Base-by-base conservation (phyloP, 1,140 invertebrate species). In the Metopolophium dirhodum region DNA sequence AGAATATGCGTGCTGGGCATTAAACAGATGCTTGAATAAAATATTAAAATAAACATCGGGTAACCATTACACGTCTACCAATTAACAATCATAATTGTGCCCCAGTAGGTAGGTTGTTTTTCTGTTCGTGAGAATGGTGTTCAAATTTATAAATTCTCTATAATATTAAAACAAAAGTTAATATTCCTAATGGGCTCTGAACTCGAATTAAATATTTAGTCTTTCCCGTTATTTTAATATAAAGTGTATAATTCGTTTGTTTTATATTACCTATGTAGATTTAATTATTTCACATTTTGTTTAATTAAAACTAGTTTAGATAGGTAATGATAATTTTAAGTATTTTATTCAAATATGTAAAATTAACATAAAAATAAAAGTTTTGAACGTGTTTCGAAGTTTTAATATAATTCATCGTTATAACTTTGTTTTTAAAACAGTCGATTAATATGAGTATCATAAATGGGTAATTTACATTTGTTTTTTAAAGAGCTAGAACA, bases 181-280 rank as follows among this genome's bases (percentile, higher is more conserved):
- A 87, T 87, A 37, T 87, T n/a, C 26, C 4, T 87, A 87, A 49
- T 87, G 85, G 45, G n/a, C 45, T n/a, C 85, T n/a, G 85, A 87
- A 47, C 45, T 87, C 14, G 4, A 87, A 87, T n/a, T 87, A 47
- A n/a, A 49, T 47, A 87, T 87, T 87, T 49, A 87, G 7, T 47
- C 1, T 47, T 18, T 47, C 11, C 30, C 11, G 11, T 87, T 77
- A 77, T 77, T 77, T 77, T 26, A 41, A 45, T 45, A 85, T 41
- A 82, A 82, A 26, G 23, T 30, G 14, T 26, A 14, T 41, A 11
- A 85, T 26, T 85, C 3, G 41, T 45, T 85, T 26, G 23, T 85
- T 85, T 41, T 11, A 83, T 83, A 83, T 23, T 85, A 85, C 9
- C 41, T 37, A 26, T 41, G 82, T 45, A 45, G 9, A 41, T 85